Base-by-base conservation (phyloP, 2,797 vertebrate species). In the Trachops cirrhosus region DNA sequence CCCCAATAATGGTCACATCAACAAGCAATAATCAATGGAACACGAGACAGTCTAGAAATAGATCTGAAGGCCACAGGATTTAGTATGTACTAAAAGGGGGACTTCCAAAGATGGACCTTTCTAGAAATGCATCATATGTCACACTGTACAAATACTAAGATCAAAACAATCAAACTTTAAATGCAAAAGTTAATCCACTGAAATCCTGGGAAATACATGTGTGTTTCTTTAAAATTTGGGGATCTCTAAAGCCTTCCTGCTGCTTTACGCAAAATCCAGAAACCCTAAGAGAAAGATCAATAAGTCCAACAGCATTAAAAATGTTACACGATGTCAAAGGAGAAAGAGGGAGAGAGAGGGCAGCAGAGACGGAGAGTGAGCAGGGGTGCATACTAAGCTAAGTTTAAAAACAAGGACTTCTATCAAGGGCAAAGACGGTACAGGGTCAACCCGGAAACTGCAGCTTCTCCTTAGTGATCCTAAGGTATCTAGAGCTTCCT, bases 211-310 rank as follows among this genome's bases (percentile, higher is more conserved):
- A 80, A 83, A 79, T 32, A 29, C 5, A 87, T 1, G 24, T 10
- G 2, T 59, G 34, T 39, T 64, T 37, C 54, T 59, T 62, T 67
- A 22, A 67, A 89, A 67, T 9, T 3, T 59, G 37, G 3, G 12
- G 18, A 2, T 39, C 70, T 75, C 64, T 46, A 84, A 84, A 84
- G 48, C 2, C 9, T 74, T 80, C 83, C 50, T 84, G 37, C 46
- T 96, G 73, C 48, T 83, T 83, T 57, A 73, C 6, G 86, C 37
- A 86, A 89, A 93, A 92, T 68, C n/a, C 22, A 89, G 68, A 92
- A 91, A 92, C n/a, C 67, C 16, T 52, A 78, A 90, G 44, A 78
- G 57, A 79, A 77, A 73, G 75, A 82, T 3, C 26, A 73, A 46
- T 82, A 79, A 89, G 78, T 41, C 32, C 44, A 37, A 85, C 19